Evolutionary conservation across 2,797 vertebrate species (phyloP).

Genomic region (Gorsachius magnificus): DNA sequence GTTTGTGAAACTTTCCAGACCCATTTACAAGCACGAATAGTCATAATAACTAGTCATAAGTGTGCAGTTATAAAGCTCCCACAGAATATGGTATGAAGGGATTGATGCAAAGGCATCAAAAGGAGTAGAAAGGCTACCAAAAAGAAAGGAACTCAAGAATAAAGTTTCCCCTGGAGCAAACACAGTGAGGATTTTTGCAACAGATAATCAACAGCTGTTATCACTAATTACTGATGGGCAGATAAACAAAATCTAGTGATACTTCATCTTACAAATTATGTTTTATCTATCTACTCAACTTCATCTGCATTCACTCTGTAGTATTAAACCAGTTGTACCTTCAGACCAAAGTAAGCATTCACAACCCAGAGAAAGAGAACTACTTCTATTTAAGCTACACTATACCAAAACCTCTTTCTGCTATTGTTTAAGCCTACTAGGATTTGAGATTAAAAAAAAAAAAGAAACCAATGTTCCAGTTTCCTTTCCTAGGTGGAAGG

Average conservation of each 20-base stretch:
- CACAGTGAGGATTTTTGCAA: background rate
- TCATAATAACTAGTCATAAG: background rate
- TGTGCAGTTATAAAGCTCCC: background rate
- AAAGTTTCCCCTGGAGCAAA: background rate
- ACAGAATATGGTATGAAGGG: background rate
- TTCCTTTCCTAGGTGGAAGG: constrained; percentile 8
- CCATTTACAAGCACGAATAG: background rate
- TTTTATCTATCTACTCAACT: background rate
- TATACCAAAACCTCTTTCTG: background rate
- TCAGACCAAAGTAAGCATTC: background rate
- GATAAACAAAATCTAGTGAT: background rate
- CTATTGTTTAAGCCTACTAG: background rate
- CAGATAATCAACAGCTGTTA: background rate
- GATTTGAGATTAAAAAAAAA: background rate
- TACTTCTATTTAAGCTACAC: background rate
- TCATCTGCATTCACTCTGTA: background rate
- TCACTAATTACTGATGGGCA: background rate
- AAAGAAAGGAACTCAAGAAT: background rate
- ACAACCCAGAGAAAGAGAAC: background rate
- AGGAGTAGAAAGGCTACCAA: background rate
- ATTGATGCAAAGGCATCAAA: background rate
- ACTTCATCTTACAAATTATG: background rate
- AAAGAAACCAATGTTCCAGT: background rate
- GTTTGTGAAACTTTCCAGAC: background rate
- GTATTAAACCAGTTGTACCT: background rate